Evolutionary conservation across 2,888 invertebrate genomes (phyloP), one percentile per base, ranked within the genome.

Genomic region (Eupithecia tripunctaria): DNA sequence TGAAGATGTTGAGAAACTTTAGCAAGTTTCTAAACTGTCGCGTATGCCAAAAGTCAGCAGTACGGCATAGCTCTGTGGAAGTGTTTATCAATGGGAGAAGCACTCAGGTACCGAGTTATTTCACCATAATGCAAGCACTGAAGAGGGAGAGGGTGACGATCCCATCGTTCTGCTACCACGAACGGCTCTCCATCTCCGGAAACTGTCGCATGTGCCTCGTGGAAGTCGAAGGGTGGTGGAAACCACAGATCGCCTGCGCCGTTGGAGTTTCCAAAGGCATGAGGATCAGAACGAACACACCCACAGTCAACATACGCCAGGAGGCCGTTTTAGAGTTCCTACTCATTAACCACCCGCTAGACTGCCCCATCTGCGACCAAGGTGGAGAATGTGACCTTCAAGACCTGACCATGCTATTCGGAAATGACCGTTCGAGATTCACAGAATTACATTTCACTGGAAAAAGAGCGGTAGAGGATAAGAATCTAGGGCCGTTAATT

Each of bases 351-450:
- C 99, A 99, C 93, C 99, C 99, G 0, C 93, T 99, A 60, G 99
- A 99, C 95, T 99, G 99, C 88, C 99, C 99, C 6, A 99, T 99
- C 90, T 99, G 99, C 91, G 99, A 99, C 91, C 99, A 99, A 93
- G 98, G 98, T 32, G 98, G 98, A 0, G 98, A 98, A 90, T 98
- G 98, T 83, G 98, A 98, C 91, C 95, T 98, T 43, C 98, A 99
- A 95, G 99, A 99, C 93, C 98, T 99, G 88, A 98, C 99, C 12
- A 98, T 99, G 98, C 97, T 97, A 21, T 99, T 99, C 89, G 99
- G 99, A 76, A 99, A 96, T 82, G 99, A 97, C 91, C 96, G 98
- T 74, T 98, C 98, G 18, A 95, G 99, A 70, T 99, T 99, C 85
- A 97, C 97, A 18, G 99, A 99, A 84, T 98, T 98, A 76, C 96